Percentiles rank a stretch among this genome's conserved stretches.
These are phyloP conservation scores for Ctenoplectra terminalis DNA, from an alignment of 1,140 invertebrate species.

Conservation along the genomic window DNA sequence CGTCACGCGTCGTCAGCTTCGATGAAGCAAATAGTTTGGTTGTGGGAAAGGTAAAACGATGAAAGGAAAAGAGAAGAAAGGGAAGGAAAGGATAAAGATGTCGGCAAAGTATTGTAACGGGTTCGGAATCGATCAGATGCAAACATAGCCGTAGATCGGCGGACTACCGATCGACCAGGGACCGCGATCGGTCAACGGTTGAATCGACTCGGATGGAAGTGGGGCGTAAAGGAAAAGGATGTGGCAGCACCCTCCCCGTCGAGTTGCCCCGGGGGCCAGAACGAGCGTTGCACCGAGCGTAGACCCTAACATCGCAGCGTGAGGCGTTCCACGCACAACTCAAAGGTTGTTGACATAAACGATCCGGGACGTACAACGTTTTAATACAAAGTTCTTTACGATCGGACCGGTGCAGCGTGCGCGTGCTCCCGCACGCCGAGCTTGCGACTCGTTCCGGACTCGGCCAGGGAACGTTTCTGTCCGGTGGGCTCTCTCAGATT, in stretches of 20 bases:
- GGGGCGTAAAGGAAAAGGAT: constrained; percentile 53
- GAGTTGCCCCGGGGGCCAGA: constrained; percentile 62
- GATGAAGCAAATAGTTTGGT: too few relatives aligned
- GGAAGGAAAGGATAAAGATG: too few relatives aligned
- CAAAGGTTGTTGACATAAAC: constrained; percentile 72
- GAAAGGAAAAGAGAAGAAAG: too few relatives aligned
- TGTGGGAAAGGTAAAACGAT: too few relatives aligned
- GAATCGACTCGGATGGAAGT: not conserved
- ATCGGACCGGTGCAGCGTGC: constrained; percentile 55
- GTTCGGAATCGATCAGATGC: not conserved
- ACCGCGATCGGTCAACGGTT: not conserved
- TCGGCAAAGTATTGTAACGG: not conserved
- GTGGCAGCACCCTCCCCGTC: constrained; percentile 55
- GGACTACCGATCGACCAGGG: constrained; percentile 3
- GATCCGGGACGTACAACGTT: constrained; percentile 71
- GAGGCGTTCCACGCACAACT: constrained; percentile 68
- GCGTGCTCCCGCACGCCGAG: constrained; percentile 47
- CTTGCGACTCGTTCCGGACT: constrained; percentile 47
- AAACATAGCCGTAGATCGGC: constrained; percentile 34
- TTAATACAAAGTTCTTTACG: constrained; percentile 79
- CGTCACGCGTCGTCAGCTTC: not conserved
- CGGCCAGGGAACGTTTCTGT: constrained; percentile 58
- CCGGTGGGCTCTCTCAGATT: constrained; percentile 62
- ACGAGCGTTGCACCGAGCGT: constrained; percentile 61
- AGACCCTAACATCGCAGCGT: constrained; percentile 61